Base-by-base conservation (phyloP, 2,888 invertebrate genomes). In the Cecidostiba fungosa region DNA sequence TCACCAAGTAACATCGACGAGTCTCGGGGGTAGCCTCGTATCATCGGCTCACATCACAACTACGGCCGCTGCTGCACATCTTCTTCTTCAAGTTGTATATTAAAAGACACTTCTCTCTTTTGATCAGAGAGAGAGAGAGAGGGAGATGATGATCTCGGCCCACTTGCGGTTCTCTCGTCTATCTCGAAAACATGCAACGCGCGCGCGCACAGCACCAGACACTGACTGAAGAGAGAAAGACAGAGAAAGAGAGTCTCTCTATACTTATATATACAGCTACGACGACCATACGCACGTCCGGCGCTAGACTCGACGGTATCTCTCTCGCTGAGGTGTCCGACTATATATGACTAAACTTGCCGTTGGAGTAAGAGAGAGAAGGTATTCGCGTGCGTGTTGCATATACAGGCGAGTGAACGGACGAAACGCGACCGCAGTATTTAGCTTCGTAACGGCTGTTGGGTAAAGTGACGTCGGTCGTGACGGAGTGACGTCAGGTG, bases 1-100 rank as follows among this genome's bases (percentile, higher is more conserved):
- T 93, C 89, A 93, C 93, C 93, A 91, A 92, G 89, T 91, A 92
- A 90, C 92, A 92, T 93, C 90, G 91, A 92, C 92, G 91, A 91
- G 87, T 88, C 36, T 87, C n/a, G 43, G 43, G 72, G 89, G 89
- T 89, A 89, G 88, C 89, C 89, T 89, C 89, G 91, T 92, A 91
- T 92, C 91, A 92, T 92, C 91, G 90, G 91, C 91, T 89, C 89
- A 90, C 90, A 90, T 91, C 89, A 90, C 90, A 90, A 89, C 54
- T n/a, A 59, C n/a, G 0, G 6, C 54, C 23, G 23, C 43, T 0
- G 12, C 43, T 43, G 12, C 90, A 89, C 85, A 83, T 85, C 70
- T 10, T n/a, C 29, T 1, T 16, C 16, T 0, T 66, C 3, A 12
- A 43, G 12, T 43, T 10, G 8, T 10, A 10, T n/a, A n/a, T n/a